Percentiles rank a stretch among this genome's conserved stretches.
Conservation (phyloP, 2,113 vertebrate species). For the Noctilio leporinus region DNA sequence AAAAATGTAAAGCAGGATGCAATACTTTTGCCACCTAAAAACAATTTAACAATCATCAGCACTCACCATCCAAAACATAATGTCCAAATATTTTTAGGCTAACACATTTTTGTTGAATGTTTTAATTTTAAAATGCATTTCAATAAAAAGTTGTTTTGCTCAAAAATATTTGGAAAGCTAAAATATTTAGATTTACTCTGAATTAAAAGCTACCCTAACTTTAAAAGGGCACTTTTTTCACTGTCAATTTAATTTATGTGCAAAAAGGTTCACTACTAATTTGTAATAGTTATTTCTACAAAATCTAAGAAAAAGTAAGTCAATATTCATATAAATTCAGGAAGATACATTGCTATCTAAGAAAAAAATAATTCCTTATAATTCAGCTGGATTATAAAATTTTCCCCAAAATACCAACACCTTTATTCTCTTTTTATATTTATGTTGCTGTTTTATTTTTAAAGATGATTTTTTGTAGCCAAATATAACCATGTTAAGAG, state of each 20-base stretch:
- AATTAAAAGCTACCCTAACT: neutral
- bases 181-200: neutral
- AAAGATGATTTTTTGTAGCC: conserved; percentile 25
- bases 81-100: neutral
- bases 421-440: neutral
- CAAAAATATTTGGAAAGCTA: neutral
- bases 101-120: neutral
- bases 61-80: neutral
- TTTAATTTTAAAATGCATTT: neutral
- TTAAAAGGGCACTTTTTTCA: neutral
- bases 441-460: neutral
- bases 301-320: neutral
- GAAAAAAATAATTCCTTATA: neutral
- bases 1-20: neutral
- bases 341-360: neutral
- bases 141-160: neutral
- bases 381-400: neutral
- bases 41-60: neutral
- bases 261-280: neutral
- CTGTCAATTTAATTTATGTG: neutral
- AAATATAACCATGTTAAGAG: conserved; percentile 37
- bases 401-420: neutral
- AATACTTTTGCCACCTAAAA: neutral
- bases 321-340: neutral
- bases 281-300: neutral